Evolutionary conservation across 2,888 invertebrate species (phyloP), one percentile per base, ranked within the genome.

Genomic region (Ennomos fuscantarius): DNA sequence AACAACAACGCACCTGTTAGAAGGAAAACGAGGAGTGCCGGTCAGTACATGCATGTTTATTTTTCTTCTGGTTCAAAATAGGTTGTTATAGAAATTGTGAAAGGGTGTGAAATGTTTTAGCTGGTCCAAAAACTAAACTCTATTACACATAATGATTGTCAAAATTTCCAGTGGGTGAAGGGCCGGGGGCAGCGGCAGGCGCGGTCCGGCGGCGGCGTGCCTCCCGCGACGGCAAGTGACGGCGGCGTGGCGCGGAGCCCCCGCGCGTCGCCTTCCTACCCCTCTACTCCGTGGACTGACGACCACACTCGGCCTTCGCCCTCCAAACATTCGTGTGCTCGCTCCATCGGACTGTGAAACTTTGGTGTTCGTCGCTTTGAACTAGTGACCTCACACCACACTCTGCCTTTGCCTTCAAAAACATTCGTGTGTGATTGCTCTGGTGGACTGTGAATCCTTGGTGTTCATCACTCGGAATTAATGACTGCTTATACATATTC

Each of bases 171-270:
- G 90, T 86, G 60, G 89, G 86, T 50, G 87, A 85, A 59, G 82
- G 83, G 11, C 65, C 72, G 24, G 69, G 74, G 31, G 69, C 74
- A 55, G 74, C 37, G 66, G 50, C 78, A 55, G 86, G 84, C 65
- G 81, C 76, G 60, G 82, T 78, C 63, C 92, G 94, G 71, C 92
- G 95, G 76, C 93, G 95, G 81, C 94, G 95, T 80, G 92, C 93
- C 71, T 95, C 95, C 65, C 94, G 95, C 84, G 95, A 95, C 90
- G 95, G 94, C 93, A 95, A 95, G 95, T 95, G 95, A 95, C 94
- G 93, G 86, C 87, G 91, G 93, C 92, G 87, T 79, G 89, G 86
- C 87, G 87, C 92, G 92, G 91, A 86, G 83, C 86, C 85, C 84
- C 65, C 55, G 65, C 71, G 61, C 66, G 62, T 59, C 48, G 53